phyloP scores from a whole-genome alignment of 2,888 invertebrate genomes.

The Ectemnius cavifrons region DNA sequence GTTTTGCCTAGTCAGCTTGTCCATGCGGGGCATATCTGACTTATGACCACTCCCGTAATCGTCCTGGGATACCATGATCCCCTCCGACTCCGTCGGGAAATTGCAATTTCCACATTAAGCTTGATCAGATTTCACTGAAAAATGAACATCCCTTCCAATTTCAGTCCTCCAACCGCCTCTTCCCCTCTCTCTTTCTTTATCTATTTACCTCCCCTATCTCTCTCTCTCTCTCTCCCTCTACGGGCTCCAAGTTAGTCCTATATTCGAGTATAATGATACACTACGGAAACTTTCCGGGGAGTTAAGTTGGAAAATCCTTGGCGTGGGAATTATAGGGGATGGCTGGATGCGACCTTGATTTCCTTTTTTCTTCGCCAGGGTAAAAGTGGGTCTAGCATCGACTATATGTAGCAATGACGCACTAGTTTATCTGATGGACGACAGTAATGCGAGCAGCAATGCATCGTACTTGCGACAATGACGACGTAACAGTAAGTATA shows the following conservation, averaged over 20 bases:
- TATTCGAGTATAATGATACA: not conserved
- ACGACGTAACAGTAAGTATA: no score
- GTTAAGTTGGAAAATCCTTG: not conserved
- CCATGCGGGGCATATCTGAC: slow-evolving; percentile 20
- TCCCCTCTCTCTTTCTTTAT: not conserved
- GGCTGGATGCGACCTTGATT: slow-evolving; percentile 1
- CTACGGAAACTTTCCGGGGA: not conserved
- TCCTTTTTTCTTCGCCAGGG: not conserved
- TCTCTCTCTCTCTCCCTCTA: not conserved
- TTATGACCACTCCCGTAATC: slow-evolving; percentile 28
- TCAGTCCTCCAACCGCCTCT: not conserved
- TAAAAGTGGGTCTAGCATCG: not conserved
- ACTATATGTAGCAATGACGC: not conserved
- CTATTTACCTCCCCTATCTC: not conserved
- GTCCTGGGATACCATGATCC: slow-evolving; percentile 8
- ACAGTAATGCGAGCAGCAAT: no score
- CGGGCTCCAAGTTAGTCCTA: no score
- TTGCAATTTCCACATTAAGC: slow-evolving; percentile 39
- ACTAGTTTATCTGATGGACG: not conserved
- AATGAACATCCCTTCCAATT: slow-evolving; percentile 13
- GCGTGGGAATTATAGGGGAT: not conserved
- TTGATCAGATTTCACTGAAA: slow-evolving; percentile 35
- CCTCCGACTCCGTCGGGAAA: slow-evolving; percentile 30
- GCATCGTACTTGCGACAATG: no score
- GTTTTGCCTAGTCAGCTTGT: slow-evolving; percentile 8